A percentile compares a stretch with the other conserved stretches of the same genome.
Conservation (phyloP, 2,113 vertebrate species). For the Progne subis region DNA sequence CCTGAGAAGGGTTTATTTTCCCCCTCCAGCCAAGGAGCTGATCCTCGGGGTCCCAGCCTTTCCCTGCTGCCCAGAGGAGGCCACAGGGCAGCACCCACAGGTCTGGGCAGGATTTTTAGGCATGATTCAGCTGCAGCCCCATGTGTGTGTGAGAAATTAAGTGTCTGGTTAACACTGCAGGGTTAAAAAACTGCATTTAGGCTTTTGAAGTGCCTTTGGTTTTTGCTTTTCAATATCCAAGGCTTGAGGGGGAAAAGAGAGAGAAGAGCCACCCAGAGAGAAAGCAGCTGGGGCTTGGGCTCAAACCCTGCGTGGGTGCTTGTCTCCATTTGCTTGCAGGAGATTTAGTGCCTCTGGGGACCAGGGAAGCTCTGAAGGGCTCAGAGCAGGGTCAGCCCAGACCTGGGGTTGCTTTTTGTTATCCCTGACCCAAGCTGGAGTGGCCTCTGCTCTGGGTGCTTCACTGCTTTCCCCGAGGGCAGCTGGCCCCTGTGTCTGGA, state of each 20-base stretch:
- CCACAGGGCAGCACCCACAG: not conserved
- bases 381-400: not conserved
- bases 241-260: not conserved
- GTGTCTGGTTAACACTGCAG: too few species aligned
- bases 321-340: accelerated
- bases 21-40: not conserved
- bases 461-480: not conserved
- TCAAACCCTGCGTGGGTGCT: not conserved
- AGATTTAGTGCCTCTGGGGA: not conserved
- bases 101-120: not conserved
- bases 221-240: not conserved
- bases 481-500: not conserved
- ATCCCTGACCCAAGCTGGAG: not conserved
- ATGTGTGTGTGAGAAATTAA: accelerated
- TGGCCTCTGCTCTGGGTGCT: not conserved
- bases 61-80: not conserved
- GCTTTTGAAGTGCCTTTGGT: not conserved
- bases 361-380: accelerated
- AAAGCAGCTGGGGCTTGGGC: not conserved
- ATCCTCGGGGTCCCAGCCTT: accelerated
- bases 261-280: not conserved
- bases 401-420: not conserved
- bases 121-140: not conserved
- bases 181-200: not conserved
- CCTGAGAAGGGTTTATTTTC: not conserved